Percentiles rank a stretch among this genome's conserved stretches.
Conservation (phyloP, 2,888 invertebrate species). For the Pharmacophagus antenor region DNA sequence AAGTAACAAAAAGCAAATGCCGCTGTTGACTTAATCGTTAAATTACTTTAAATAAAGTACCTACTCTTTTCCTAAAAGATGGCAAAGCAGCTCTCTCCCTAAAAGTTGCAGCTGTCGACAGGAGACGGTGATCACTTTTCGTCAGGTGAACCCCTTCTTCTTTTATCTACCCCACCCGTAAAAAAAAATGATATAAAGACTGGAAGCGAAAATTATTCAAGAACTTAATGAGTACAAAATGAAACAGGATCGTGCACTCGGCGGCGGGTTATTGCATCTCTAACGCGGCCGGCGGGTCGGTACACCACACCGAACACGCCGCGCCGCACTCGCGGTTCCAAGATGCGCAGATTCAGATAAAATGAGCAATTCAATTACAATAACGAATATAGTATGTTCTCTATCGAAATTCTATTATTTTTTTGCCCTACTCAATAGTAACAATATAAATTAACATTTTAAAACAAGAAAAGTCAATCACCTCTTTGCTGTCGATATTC, state of each 20-base stretch:
- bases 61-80: no score
- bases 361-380: constrained; percentile 26
- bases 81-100: no score
- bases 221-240: constrained; percentile 16
- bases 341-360: constrained; percentile 17
- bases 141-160: no score
- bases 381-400: constrained; percentile 1
- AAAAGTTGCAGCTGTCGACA: no score
- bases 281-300: constrained; percentile 5
- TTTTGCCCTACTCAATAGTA: background rate
- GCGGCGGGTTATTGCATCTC: constrained; percentile 13
- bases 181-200: no score
- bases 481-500: no score
- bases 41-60: no score
- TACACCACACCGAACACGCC: background rate
- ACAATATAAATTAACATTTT: background rate
- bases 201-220: constrained; percentile 1
- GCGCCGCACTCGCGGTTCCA: constrained; percentile 4
- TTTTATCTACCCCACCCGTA: no score
- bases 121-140: no score
- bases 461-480: no score
- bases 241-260: constrained; percentile 2
- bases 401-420: background rate
- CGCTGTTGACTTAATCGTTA: no score
- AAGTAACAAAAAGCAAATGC: no score